A percentile compares a stretch with the other conserved stretches of the same genome.
Conservation (phyloP, 2,113 vertebrate genomes). For the Xyrauchen texanus region DNA sequence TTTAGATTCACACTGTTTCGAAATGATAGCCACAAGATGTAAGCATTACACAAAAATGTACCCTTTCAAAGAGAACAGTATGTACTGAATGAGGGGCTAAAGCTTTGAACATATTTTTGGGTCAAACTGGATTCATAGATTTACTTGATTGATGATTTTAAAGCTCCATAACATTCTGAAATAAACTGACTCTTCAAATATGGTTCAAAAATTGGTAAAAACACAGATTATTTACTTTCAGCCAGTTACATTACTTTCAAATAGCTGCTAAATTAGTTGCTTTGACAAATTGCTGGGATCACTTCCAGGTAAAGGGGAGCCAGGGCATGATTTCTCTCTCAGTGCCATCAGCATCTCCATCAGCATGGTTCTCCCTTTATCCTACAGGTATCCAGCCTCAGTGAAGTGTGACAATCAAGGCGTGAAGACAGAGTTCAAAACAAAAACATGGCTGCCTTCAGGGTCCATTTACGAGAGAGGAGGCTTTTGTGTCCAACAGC, state of each 20-base stretch:
- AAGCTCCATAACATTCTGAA: too few relatives aligned
- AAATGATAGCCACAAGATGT: too few relatives aligned
- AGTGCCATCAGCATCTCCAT: conserved; percentile 51
- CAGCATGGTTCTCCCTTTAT: conserved; percentile 46
- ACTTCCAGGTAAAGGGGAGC: neutral
- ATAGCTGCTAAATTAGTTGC: neutral
- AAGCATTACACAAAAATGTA: too few relatives aligned
- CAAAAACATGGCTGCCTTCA: conserved; percentile 41
- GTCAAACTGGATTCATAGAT: too few relatives aligned
- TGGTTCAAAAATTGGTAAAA: too few relatives aligned
- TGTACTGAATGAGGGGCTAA: too few relatives aligned
- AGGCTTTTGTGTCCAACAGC: conserved; percentile 34
- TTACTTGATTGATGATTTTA: too few relatives aligned
- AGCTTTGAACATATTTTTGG: too few relatives aligned
- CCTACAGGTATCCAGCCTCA: conserved; percentile 34
- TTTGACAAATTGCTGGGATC: neutral
- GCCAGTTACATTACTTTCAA: neutral
- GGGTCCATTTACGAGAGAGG: conserved; percentile 18
- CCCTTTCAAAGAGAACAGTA: too few relatives aligned
- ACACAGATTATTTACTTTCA: neutral
- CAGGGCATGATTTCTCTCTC: neutral
- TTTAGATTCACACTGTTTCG: too few relatives aligned
- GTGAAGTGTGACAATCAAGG: conserved; percentile 50
- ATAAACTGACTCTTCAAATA: too few relatives aligned
- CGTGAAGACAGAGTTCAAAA: conserved; percentile 47